Conservation (phyloP, 2,797 vertebrate genomes). For the Sardinella longiceps region DNA sequence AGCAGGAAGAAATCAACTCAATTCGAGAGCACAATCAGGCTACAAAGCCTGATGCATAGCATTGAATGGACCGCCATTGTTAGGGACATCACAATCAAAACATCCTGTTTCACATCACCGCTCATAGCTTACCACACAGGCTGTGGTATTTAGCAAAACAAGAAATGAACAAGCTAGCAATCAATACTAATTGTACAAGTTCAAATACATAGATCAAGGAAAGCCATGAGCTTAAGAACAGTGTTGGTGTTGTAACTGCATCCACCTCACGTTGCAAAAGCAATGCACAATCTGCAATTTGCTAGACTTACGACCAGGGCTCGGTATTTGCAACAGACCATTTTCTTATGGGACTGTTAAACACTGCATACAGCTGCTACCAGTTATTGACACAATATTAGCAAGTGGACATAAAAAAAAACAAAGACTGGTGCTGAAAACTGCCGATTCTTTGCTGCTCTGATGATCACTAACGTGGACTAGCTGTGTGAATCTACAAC, state of each 20-base stretch:
- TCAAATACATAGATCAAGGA: not conserved
- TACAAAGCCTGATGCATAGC: not conserved
- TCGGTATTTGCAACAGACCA: not conserved
- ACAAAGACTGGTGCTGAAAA: not conserved
- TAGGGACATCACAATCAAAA: constrained; percentile 16
- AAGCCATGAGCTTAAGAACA: not conserved
- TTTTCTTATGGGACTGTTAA: not conserved
- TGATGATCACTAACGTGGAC: not conserved
- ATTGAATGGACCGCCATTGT: constrained; percentile 23
- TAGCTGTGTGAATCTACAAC: not conserved
- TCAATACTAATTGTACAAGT: not conserved
- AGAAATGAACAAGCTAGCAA: not conserved
- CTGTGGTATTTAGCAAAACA: constrained; percentile 7
- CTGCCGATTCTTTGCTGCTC: not conserved
- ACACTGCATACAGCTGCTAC: not conserved
- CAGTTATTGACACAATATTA: not conserved
- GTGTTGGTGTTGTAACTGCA: not conserved
- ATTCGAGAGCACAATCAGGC: not conserved
- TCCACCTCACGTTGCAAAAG: not conserved
- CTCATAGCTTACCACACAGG: not conserved
- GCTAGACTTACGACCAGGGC: not conserved
- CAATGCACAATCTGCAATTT: not conserved
- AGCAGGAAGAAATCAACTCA: not conserved
- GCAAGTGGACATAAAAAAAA: not conserved
- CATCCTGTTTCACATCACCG: constrained; percentile 19